Evolutionary conservation across 2,797 vertebrate genomes (phyloP), one percentile per base, ranked within the genome.

Genomic region (Discoglossus pictus): DNA sequence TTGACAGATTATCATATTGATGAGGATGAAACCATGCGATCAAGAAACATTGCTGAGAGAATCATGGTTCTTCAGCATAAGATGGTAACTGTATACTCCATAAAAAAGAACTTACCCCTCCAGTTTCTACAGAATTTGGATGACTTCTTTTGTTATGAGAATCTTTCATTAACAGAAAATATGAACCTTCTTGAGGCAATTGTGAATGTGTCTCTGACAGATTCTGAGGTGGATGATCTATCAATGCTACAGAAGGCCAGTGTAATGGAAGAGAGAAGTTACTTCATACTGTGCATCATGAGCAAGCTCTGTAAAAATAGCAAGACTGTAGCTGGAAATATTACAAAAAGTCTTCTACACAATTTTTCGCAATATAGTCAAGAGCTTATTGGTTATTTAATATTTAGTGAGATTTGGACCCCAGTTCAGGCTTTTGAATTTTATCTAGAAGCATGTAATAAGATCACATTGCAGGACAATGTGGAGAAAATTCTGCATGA

Each of bases 391-490:
- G 34, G 53, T 46, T 74, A 73, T 34, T 65, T 79, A 7, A 11
- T 79, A 16, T 78, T 74, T 25, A 79, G 66, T 64, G 64, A 25
- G 7, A 63, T 78, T 6, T 79, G 78, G 78, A 72, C 65, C 6
- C 65, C 69, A 8, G 18, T 39, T 15, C 68, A 79, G 60, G 70
- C 73, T 10, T 46, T 78, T 35, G 18, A 66, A 1, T 74, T 79
- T 17, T 46, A 75, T 38, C 46, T 51, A 13, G 51, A 15, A 13
- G 60, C 21, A 27, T 24, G 16, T 18, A 60, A 4, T 2, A 3
- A 34, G 20, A 42, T 7, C 31, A 34, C 56, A 2, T 50, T 73
- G 25, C 43, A 60, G 40, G 53, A 68, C 8, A 16, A 50, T n/a
- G 48, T 65, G 0, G 23, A 60, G 23, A 56, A 39, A 17, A 43